Percentiles rank a stretch among this genome's conserved stretches.
These are phyloP conservation scores for Poecilobothrus nobilitatus DNA, from an alignment of 2,888 invertebrate genomes.

Conservation along the genomic window DNA sequence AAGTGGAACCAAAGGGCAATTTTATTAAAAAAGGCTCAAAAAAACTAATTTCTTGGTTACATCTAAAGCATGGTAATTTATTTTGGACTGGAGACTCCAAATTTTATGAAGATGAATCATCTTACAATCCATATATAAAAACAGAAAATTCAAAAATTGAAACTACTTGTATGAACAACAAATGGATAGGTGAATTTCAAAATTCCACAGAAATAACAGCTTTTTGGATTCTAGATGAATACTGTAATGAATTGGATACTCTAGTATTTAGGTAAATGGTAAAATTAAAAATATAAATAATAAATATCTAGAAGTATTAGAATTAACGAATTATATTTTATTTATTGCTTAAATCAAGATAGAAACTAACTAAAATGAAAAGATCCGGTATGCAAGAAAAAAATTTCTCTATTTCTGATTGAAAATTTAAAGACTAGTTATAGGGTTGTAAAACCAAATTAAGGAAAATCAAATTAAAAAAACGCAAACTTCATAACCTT, in stretches of 20 bases:
- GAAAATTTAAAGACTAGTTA: no score
- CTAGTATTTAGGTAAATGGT: slow-evolving; percentile 32
- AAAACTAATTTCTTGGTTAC: neutral
- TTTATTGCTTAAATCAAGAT: no score
- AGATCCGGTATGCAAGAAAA: no score
- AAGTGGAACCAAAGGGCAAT: neutral
- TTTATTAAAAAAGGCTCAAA: neutral
- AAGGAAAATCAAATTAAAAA: no score
- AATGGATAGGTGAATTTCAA: slow-evolving; percentile 17
- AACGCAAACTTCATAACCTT: no score
- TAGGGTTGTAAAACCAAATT: no score
- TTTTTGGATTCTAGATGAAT: slow-evolving; percentile 33
- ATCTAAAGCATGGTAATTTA: slow-evolving; percentile 15
- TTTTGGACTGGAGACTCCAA: slow-evolving; percentile 19
- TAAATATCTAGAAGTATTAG: neutral
- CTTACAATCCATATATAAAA: slow-evolving; percentile 10
- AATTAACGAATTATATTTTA: slow-evolving; percentile 12
- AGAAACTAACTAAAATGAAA: no score
- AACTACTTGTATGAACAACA: slow-evolving; percentile 17
- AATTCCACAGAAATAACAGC: slow-evolving; percentile 20
- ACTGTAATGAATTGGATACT: slow-evolving; percentile 30
- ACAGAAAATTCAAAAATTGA: neutral
- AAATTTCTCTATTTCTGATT: no score
- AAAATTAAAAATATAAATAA: neutral
- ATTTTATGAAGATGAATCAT: slow-evolving; percentile 15